Evolutionary conservation across 2,888 invertebrate species (phyloP), one percentile per base, ranked within the genome.

Genomic region (Pterostichus madidus): DNA sequence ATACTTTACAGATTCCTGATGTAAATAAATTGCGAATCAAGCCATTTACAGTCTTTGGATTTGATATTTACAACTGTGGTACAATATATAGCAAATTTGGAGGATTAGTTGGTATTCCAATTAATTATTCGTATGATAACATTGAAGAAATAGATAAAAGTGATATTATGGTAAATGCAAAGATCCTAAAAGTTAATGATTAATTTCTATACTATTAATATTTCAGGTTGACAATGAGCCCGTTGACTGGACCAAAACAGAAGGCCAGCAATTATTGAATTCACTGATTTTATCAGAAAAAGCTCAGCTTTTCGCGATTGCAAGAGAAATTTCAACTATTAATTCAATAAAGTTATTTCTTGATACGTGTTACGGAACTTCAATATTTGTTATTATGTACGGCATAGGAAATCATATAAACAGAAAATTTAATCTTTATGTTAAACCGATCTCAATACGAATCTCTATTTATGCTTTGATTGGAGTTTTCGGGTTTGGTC

Each of bases 301-400:
- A 84, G 96, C 96, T 8, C 94, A 96, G 88, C 91, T 95, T 84
- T 97, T 96, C 91, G 96, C 94, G 0, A 93, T 97, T 32, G 96
- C 96, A 83, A 92, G 94, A 85, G 94, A 96, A 89, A 92, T 97
- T 77, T 88, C 94, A 83, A 92, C 93, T 89, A 88, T 92, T 2
- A 91, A 93, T 84, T 93, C 93, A 52, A 89, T 92, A 83, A 92
- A 93, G 87, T 89, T 93, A 1, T 88, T 93, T 0, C 87, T 92
- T 64, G 93, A 95, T 84, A 91, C 93, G 0, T 78, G 91, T 0
- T 92, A 92, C 86, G 92, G 93, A 77, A 89, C 91, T 75, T 73
- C 89, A 0, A 89, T 91, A 56, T 87, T 93, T 78, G 87, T 93
- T 64, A 84, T 90, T 59, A 90, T 91, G 1, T 94, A 94, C 87